Conservation (phyloP, 2,888 invertebrate genomes). For the Thumatha senex region DNA sequence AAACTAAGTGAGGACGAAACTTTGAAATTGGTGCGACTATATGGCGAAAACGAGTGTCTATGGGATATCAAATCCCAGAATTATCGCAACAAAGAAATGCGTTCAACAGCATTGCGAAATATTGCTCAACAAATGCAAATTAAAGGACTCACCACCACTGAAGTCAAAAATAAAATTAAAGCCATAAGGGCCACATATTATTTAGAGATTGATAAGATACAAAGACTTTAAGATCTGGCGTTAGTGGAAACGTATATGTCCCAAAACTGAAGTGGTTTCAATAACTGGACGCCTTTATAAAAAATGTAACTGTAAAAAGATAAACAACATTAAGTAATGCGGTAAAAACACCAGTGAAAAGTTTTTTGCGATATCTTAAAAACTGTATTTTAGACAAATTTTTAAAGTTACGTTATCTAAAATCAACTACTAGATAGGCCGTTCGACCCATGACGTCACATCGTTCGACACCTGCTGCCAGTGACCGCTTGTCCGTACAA, state of each 20-base stretch:
- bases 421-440: too few relatives aligned
- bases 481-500: too few relatives aligned
- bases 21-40: constrained; percentile 18
- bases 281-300: constrained; percentile 22
- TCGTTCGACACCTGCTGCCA: too few relatives aligned
- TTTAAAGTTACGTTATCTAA: too few relatives aligned
- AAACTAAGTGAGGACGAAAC: constrained; percentile 16
- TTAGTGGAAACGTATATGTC: too few relatives aligned
- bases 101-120: constrained; percentile 6
- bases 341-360: too few relatives aligned
- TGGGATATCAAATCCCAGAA: constrained; percentile 11
- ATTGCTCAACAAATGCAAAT: constrained; percentile 5
- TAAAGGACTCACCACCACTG: constrained; percentile 17
- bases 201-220: constrained; percentile 30
- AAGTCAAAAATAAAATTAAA: constrained; percentile 29
- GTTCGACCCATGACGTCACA: too few relatives aligned
- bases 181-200: constrained; percentile 33
- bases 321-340: constrained; percentile 20
- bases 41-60: constrained; percentile 19
- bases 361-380: too few relatives aligned
- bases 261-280: constrained; percentile 18
- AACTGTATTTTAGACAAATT: too few relatives aligned
- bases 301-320: constrained; percentile 20
- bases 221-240: constrained; percentile 30
- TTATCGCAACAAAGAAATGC: constrained; percentile 17